Evolutionary conservation across 1,140 invertebrate genomes (phyloP).

Genomic region (Steinernema feltiae): DNA sequence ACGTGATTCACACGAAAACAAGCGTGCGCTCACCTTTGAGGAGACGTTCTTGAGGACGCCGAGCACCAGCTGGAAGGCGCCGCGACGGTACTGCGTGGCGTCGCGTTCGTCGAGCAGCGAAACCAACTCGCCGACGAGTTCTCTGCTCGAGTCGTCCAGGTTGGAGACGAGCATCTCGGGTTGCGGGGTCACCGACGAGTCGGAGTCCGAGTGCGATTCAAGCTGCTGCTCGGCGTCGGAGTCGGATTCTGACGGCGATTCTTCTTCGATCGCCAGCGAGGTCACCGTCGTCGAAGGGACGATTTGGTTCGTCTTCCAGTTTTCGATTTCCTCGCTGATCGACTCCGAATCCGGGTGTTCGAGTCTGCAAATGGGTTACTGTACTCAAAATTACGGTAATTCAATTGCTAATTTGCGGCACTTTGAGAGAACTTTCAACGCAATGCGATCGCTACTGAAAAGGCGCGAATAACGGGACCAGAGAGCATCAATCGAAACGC

Average conservation of each 20-base stretch:
- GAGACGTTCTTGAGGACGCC: not conserved
- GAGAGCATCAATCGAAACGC: not conserved
- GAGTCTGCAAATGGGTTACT: slow-evolving; percentile 5
- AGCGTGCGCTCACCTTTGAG: not conserved
- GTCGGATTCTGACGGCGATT: not conserved
- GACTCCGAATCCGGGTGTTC: not conserved
- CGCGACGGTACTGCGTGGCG: not conserved
- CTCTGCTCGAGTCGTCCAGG: not conserved
- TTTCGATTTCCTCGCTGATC: not conserved
- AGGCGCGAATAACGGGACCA: too few species aligned
- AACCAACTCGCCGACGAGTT: not conserved
- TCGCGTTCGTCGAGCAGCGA: not conserved
- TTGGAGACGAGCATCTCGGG: not conserved
- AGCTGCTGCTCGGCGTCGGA: not conserved
- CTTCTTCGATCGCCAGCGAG: slow-evolving; percentile 7
- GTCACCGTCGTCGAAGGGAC: slow-evolving; percentile 2
- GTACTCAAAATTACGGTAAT: too few species aligned
- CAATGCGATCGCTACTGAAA: too few species aligned
- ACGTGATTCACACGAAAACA: not conserved
- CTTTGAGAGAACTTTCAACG: too few species aligned
- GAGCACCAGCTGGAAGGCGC: slow-evolving; percentile 10
- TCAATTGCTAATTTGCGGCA: too few species aligned
- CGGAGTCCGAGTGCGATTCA: not conserved
- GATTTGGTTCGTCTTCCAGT: not conserved
- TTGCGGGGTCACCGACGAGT: not conserved